phyloP scores from a whole-genome alignment of 2,888 invertebrate species.

The Polia nebulosa region DNA sequence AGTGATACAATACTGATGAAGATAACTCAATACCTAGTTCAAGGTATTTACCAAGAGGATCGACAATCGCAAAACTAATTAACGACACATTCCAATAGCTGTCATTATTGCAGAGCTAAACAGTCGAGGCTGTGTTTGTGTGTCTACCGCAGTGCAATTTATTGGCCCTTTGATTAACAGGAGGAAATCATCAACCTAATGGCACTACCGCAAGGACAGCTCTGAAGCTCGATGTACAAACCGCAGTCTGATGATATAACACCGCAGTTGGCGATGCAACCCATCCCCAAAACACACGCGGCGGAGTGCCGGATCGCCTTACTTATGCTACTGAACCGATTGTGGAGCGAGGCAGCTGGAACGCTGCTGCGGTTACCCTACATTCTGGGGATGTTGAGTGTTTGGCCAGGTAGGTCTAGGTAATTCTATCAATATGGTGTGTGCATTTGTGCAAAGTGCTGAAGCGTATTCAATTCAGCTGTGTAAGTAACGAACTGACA shows the following conservation, averaged over 20 bases:
- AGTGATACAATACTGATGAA: too few species aligned
- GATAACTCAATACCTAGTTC: too few species aligned
- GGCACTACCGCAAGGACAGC: neutral
- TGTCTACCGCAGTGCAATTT: neutral
- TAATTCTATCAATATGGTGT: slow-evolving; percentile 18
- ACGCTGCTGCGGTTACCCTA: slow-evolving; percentile 28
- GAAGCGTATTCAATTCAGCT: neutral
- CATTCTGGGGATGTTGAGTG: slow-evolving; percentile 17
- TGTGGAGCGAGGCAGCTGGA: slow-evolving; percentile 61
- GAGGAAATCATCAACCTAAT: neutral
- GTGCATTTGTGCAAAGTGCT: neutral
- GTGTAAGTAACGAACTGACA: too few species aligned
- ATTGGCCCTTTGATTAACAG: neutral
- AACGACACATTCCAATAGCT: neutral
- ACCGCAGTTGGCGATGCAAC: slow-evolving; percentile 37
- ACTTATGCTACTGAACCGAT: slow-evolving; percentile 64
- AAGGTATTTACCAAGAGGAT: too few species aligned
- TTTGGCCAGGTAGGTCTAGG: slow-evolving; percentile 2
- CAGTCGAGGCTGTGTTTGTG: neutral
- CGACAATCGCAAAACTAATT: too few species aligned
- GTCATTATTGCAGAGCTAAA: neutral
- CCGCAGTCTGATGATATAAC: slow-evolving; percentile 51
- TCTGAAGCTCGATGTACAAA: slow-evolving; percentile 18
- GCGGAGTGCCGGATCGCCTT: slow-evolving; percentile 47
- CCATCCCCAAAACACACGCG: slow-evolving; percentile 49